A percentile compares a stretch with the other conserved stretches of the same genome.
These are phyloP conservation scores for Clarias pachynema DNA, from an alignment of 2,797 vertebrate genomes.

Conservation along the genomic window DNA sequence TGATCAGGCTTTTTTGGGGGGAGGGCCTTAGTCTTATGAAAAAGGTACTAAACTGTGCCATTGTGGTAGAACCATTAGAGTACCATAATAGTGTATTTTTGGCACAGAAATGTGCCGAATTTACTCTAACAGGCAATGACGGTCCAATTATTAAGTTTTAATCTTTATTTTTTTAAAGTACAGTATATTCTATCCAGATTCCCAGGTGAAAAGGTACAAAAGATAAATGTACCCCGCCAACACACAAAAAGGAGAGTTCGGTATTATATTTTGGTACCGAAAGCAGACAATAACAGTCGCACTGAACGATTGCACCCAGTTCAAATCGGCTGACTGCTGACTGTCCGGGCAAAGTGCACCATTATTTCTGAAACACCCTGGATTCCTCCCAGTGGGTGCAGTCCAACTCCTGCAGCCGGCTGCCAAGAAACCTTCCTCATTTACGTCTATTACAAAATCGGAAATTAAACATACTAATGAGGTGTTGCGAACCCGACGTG, in stretches of 20 bases:
- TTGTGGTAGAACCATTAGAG: neutral
- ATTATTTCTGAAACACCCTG: neutral
- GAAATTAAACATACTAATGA: conserved; percentile 16
- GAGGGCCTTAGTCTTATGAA: neutral
- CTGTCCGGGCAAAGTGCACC: neutral
- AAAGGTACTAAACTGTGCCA: neutral
- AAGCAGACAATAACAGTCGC: neutral
- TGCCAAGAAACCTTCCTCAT: neutral
- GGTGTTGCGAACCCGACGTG: conserved; percentile 10
- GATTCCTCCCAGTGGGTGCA: neutral
- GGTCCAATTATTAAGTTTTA: neutral
- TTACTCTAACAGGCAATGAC: neutral
- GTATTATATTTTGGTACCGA: neutral
- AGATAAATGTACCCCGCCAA: neutral
- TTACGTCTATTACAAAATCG: neutral
- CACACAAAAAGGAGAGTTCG: neutral
- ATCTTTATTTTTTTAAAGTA: neutral
- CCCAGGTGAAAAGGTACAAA: neutral
- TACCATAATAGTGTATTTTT: neutral
- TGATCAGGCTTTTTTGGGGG: too few species aligned
- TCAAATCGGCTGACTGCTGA: neutral
- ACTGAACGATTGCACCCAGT: neutral
- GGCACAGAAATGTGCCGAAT: neutral
- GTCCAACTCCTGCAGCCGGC: neutral
- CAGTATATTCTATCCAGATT: neutral